Conservation (phyloP, 2,888 invertebrate species). For the Xylophagus ater region DNA sequence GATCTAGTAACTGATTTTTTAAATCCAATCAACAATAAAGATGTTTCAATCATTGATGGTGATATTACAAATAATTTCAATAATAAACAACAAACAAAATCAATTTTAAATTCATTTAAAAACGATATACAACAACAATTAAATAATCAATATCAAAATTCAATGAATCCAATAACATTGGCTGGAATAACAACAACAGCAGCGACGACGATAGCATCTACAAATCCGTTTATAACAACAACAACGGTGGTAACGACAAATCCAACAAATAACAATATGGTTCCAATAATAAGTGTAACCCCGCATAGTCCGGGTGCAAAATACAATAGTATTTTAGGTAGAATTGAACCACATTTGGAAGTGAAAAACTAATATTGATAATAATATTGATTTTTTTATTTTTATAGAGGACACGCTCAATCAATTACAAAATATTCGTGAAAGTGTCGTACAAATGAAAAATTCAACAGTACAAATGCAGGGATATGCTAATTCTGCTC, state of each 20-base stretch:
- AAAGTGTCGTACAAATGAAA: conserved; percentile 40
- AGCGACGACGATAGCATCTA: conserved; percentile 7
- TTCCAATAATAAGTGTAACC: conserved; percentile 79
- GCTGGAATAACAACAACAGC: conserved; percentile 10
- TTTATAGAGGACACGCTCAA: conserved; percentile 35
- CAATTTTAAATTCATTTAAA: conserved; percentile 12
- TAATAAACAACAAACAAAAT: conserved; percentile 10
- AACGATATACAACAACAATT: conserved; percentile 13
- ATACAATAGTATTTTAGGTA: conserved; percentile 52
- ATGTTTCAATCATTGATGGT: conserved; percentile 2
- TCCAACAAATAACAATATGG: conserved; percentile 40
- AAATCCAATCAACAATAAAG: conserved; percentile 24
- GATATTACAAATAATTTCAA: conserved; percentile 7
- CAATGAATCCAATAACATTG: conserved; percentile 14
- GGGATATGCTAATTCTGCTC: conserved; percentile 21
- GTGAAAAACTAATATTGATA: background rate
- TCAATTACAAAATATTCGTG: conserved; percentile 38
- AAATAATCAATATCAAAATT: conserved; percentile 17
- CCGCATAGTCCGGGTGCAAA: conserved; percentile 75
- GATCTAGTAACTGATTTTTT: conserved; percentile 39
- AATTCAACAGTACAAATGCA: conserved; percentile 35
- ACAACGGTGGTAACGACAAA: conserved; percentile 27
- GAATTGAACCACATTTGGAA: conserved; percentile 15
- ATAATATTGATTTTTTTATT: conserved; percentile 6
- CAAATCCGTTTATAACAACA: conserved; percentile 12